A percentile compares a stretch with the other conserved stretches of the same genome.
phyloP scores from a whole-genome alignment of 2,888 invertebrate species.

The Phytoseiulus persimilis region DNA sequence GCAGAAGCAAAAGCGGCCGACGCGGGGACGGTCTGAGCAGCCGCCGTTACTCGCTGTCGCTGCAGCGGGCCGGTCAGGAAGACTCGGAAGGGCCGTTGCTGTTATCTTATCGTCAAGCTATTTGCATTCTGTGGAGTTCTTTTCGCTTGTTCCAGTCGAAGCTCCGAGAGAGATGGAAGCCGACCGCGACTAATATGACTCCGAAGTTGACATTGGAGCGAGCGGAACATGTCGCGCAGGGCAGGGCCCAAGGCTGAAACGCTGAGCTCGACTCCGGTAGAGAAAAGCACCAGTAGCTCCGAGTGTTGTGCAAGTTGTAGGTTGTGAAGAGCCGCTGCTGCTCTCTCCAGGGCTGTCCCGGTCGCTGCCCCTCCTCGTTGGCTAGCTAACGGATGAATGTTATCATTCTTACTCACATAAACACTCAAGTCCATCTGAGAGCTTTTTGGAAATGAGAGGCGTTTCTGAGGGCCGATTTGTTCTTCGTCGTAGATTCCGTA shows the following conservation, averaged over 20 bases:
- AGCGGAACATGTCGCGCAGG: neutral
- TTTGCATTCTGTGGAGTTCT: slow-evolving; percentile 34
- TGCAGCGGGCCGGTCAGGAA: neutral
- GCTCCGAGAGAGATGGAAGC: neutral
- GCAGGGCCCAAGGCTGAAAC: no score
- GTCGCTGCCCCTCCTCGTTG: neutral
- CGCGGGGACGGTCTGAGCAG: neutral
- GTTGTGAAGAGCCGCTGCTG: neutral
- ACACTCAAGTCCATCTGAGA: neutral
- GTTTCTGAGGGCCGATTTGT: no score
- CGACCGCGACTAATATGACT: neutral
- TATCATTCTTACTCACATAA: neutral
- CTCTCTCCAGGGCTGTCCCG: neutral
- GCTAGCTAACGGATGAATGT: neutral
- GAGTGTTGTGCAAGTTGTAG: neutral
- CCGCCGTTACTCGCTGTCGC: neutral
- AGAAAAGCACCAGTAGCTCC: neutral
- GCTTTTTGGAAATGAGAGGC: neutral
- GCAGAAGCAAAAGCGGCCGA: neutral
- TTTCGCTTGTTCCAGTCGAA: neutral
- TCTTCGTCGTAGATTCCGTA: no score
- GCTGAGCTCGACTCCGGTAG: no score
- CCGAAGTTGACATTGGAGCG: neutral
- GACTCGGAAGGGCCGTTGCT: neutral
- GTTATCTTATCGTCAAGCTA: slow-evolving; percentile 38